Percentiles rank a stretch among this genome's conserved stretches.
phyloP scores from a whole-genome alignment of 2,888 invertebrate species.

The Diarsia dahlii region DNA sequence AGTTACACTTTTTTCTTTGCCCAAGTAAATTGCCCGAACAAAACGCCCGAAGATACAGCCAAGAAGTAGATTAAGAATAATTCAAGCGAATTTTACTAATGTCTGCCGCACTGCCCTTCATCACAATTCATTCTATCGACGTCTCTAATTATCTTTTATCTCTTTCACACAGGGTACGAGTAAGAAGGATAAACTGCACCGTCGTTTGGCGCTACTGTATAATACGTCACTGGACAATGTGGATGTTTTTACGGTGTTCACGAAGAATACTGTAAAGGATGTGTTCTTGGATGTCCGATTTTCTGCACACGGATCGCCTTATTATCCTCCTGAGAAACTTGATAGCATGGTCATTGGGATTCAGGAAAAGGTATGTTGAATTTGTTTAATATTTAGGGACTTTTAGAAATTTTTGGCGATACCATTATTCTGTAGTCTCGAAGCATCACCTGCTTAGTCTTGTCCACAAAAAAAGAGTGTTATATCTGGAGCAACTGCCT shows the following conservation, averaged over 20 bases:
- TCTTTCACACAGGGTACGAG: conserved; percentile 90
- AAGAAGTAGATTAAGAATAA: conserved; percentile 50
- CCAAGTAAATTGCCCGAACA: conserved; percentile 37
- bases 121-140: conserved; percentile 48
- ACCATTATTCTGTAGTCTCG: background rate
- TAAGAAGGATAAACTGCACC: conserved; percentile 93
- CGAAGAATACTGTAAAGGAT: conserved; percentile 91
- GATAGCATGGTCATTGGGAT: conserved; percentile 95
- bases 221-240: conserved; percentile 96
- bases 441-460: no score
- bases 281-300: conserved; percentile 96
- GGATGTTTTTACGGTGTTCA: conserved; percentile 97
- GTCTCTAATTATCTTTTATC: conserved; percentile 36
- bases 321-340: conserved; percentile 96
- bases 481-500: no score
- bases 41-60: conserved; percentile 29
- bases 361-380: conserved; percentile 91
- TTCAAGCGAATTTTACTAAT: conserved; percentile 56
- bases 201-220: conserved; percentile 91
- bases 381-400: background rate
- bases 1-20: conserved; percentile 26
- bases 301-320: conserved; percentile 98
- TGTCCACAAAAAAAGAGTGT: no score
- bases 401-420: background rate
- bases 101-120: conserved; percentile 40